Evolutionary conservation across 2,113 vertebrate species (phyloP).

Genomic region (Anoura caudifer): DNA sequence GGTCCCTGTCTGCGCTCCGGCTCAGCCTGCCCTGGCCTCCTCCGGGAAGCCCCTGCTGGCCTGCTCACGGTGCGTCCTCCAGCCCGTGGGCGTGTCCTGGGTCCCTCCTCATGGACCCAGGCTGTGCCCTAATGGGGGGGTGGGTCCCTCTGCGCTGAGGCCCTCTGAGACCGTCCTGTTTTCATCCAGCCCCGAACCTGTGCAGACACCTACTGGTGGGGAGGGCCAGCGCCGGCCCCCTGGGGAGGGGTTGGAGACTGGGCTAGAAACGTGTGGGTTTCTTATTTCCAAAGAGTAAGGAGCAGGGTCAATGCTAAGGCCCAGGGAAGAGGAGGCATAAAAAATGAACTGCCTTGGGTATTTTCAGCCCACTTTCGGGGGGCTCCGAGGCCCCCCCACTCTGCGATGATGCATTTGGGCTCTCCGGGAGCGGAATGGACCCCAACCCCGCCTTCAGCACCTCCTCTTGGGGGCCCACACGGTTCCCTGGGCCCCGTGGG

Average conservation of each 20-base stretch:
- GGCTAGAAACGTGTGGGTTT: not conserved
- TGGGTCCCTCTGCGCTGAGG: not conserved
- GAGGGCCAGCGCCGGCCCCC: not conserved
- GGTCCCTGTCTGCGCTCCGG: no score
- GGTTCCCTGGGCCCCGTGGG: not conserved
- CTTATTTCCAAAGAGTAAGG: not conserved
- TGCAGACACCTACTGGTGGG: not conserved
- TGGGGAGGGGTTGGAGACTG: no score
- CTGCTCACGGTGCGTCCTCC: accelerated
- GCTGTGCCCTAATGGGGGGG: not conserved
- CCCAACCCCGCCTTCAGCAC: accelerated
- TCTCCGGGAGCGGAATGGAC: no score
- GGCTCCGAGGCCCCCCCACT: accelerated
- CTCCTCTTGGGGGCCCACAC: no score
- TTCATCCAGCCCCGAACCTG: not conserved
- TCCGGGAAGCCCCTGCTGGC: not conserved
- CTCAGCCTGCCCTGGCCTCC: not conserved
- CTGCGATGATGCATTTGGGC: no score
- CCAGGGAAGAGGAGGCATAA: not conserved
- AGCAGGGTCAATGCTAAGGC: not conserved
- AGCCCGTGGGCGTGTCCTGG: not conserved
- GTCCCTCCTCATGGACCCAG: not conserved
- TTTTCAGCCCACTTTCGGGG: not conserved
- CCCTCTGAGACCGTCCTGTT: not conserved
- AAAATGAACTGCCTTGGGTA: not conserved